A percentile compares a stretch with the other conserved stretches of the same genome.
These are phyloP conservation scores for Odocoileus virginianus DNA, from an alignment of 2,113 vertebrate genomes.

Conservation along the genomic window DNA sequence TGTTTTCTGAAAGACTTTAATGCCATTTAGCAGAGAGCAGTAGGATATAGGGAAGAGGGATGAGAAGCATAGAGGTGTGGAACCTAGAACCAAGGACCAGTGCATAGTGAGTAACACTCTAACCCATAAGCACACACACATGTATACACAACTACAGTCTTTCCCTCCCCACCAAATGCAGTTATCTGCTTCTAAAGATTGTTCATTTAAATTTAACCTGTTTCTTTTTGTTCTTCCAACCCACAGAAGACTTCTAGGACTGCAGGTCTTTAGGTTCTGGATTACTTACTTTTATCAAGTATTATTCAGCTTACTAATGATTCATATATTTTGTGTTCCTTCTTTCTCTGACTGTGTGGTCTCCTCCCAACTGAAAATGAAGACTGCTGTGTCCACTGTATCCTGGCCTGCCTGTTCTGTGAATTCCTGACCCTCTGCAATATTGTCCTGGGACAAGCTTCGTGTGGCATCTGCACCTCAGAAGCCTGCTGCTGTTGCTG, in stretches of 20 bases:
- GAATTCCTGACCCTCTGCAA: constrained; percentile 98
- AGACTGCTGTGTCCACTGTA: constrained; percentile 98
- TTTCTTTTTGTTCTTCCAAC: background rate
- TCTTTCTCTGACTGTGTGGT: background rate
- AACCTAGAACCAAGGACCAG: background rate
- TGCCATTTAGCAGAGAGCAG: background rate
- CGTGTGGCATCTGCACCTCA: constrained; percentile 90
- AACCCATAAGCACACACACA: rapidly evolving
- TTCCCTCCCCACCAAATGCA: background rate
- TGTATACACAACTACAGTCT: rapidly evolving
- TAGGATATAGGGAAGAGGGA: too few relatives aligned
- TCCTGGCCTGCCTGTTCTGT: constrained; percentile 99
- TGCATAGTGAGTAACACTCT: background rate
- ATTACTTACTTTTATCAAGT: background rate
- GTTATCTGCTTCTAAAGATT: background rate
- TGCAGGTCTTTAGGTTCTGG: background rate
- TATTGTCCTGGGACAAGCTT: constrained; percentile 93
- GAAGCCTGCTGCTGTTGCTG: constrained; percentile 95
- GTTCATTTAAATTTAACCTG: background rate
- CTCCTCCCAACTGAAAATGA: constrained; percentile 44
- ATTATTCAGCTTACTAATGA: background rate
- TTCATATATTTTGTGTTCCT: background rate
- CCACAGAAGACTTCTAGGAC: background rate
- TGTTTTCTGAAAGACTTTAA: background rate
- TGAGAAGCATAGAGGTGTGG: background rate